phyloP scores from a whole-genome alignment of 2,888 invertebrate genomes.

The Dione juno region DNA sequence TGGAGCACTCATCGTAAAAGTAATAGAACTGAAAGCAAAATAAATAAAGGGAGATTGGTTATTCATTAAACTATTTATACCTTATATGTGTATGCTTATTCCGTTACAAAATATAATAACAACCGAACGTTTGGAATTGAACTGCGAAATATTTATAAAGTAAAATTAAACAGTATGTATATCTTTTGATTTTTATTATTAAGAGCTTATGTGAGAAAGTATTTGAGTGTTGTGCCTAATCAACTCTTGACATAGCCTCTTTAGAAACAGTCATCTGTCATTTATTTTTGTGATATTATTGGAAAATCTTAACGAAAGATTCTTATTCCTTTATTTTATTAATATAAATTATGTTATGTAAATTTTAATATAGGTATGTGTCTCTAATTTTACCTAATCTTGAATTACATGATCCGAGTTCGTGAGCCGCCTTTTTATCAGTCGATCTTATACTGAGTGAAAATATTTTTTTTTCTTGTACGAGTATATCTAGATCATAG shows the following conservation, averaged over 20 bases:
- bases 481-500: not conserved
- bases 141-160: no score
- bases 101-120: no score
- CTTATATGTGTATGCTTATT: not conserved
- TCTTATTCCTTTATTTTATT: not conserved
- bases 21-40: not conserved
- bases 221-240: conserved; percentile 38
- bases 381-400: not conserved
- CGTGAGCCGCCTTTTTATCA: not conserved
- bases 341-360: not conserved
- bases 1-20: not conserved
- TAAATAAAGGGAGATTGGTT: no score
- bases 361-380: not conserved
- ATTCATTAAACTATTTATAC: not conserved
- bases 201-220: conserved; percentile 9
- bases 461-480: no score
- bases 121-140: no score
- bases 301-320: conserved; percentile 29
- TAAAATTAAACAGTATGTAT: no score
- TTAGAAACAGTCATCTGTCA: conserved; percentile 34
- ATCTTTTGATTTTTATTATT: no score
- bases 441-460: not conserved
- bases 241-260: conserved; percentile 35
- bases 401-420: not conserved
- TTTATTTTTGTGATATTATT: conserved; percentile 37